Percentiles rank a stretch among this genome's conserved stretches.
Conservation (phyloP, 2,113 vertebrate species). For the Corapipo altera region DNA sequence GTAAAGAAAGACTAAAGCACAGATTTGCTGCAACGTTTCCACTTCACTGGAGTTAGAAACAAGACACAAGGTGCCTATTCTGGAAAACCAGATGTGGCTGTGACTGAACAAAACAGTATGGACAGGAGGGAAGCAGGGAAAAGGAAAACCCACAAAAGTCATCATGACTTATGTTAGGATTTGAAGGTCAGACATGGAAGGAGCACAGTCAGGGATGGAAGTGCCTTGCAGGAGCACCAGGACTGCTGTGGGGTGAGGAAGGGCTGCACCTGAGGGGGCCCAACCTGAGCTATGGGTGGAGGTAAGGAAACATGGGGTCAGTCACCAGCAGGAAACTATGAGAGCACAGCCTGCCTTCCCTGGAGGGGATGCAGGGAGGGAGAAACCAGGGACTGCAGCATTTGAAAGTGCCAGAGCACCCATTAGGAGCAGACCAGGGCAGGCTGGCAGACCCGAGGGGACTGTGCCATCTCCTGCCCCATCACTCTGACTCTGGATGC, state of each 20-base stretch:
- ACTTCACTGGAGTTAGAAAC: not conserved
- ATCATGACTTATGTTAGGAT: fast-evolving
- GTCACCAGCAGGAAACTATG: not conserved
- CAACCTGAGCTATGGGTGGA: not conserved
- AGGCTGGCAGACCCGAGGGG: not conserved
- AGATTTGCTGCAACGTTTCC: not conserved
- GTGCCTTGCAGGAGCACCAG: not conserved
- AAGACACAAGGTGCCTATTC: not conserved
- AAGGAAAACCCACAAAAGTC: not conserved
- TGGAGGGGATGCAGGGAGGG: not conserved
- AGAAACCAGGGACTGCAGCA: not conserved
- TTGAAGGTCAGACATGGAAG: not conserved
- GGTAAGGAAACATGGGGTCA: not conserved
- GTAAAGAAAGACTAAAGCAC: slow-evolving; percentile 13
- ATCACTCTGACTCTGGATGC: not conserved
- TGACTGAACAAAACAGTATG: not conserved
- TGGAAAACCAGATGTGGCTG: not conserved
- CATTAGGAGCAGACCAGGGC: not conserved
- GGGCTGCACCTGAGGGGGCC: not conserved
- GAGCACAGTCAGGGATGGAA: not conserved
- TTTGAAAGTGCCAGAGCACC: not conserved
- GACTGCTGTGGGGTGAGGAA: not conserved
- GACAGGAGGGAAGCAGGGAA: not conserved
- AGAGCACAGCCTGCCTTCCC: not conserved
- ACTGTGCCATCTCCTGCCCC: not conserved